Conservation (phyloP, 2,888 invertebrate genomes). For the Patella ulyssiponensis region DNA sequence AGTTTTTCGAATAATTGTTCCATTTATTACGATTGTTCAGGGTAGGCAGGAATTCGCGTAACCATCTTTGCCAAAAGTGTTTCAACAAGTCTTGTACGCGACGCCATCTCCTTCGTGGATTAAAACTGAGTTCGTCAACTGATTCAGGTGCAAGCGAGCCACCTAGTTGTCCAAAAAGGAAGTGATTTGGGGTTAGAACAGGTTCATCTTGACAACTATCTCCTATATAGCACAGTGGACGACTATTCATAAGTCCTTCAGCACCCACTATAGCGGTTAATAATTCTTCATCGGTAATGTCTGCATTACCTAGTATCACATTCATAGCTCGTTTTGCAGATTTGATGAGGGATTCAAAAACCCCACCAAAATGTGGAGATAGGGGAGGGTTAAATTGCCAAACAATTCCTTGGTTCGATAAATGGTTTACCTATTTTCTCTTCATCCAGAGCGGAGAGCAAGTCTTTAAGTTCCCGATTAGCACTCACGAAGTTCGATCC, state of each 20-base stretch:
- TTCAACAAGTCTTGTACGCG: background rate
- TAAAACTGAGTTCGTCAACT: background rate
- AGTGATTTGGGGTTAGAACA: background rate
- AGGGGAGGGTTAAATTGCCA: constrained; percentile 41
- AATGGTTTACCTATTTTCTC: constrained; percentile 21
- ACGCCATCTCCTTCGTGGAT: background rate
- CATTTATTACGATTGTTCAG: constrained; percentile 3
- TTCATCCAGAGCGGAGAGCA: constrained; percentile 22
- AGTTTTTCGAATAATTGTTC: background rate
- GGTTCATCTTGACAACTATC: background rate
- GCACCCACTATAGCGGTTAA: constrained; percentile 24
- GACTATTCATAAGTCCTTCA: background rate
- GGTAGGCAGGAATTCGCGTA: constrained; percentile 14
- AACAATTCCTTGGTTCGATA: constrained; percentile 23
- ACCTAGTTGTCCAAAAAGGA: constrained; percentile 3
- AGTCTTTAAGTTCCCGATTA: constrained; percentile 18
- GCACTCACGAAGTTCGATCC: constrained; percentile 20
- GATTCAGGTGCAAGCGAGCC: background rate
- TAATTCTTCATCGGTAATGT: constrained; percentile 42
- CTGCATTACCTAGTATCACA: constrained; percentile 32
- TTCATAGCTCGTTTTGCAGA: constrained; percentile 40
- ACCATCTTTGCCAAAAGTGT: constrained; percentile 4
- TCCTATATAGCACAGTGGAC: background rate
- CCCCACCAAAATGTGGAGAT: constrained; percentile 42
- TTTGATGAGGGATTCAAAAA: constrained; percentile 40